Percentiles rank a stretch among this genome's conserved stretches.
These are phyloP conservation scores for Molossus molossus DNA, from an alignment of 2,797 vertebrate species.

Conservation along the genomic window DNA sequence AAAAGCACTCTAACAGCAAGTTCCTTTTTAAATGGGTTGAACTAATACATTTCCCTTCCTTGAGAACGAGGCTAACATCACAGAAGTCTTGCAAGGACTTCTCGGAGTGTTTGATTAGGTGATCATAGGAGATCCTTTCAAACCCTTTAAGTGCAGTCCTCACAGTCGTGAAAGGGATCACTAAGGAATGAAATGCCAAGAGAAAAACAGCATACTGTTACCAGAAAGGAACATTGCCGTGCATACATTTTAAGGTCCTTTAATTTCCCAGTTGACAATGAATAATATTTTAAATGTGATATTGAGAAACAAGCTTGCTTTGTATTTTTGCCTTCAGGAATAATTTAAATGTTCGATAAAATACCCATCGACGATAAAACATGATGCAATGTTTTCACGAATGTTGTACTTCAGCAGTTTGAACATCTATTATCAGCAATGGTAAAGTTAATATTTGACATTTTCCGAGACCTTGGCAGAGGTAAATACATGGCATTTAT, in stretches of 20 bases:
- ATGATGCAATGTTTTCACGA: not conserved
- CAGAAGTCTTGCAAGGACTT: not conserved
- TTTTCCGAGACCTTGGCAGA: not conserved
- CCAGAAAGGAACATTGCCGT: not conserved
- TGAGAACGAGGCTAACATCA: not conserved
- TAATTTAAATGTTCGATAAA: not conserved
- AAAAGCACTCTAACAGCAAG: not conserved
- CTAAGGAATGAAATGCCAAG: not conserved
- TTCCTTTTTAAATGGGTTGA: constrained; percentile 26
- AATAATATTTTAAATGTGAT: not conserved
- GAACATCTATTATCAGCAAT: not conserved
- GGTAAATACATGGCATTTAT: not conserved
- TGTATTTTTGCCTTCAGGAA: not conserved
- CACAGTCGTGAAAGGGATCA: not conserved
- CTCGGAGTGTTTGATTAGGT: not conserved
- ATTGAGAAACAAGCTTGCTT: not conserved
- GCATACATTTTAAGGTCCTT: not conserved
- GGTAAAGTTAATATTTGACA: not conserved
- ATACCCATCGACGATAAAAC: not conserved
- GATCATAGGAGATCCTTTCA: constrained; percentile 12
- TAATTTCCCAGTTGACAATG: not conserved
- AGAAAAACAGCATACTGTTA: not conserved
- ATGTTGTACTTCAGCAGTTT: not conserved
- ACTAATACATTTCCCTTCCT: not conserved
- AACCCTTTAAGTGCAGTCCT: not conserved